Conservation (phyloP, 2,888 invertebrate species). For the Eucriotettix oculatus region DNA sequence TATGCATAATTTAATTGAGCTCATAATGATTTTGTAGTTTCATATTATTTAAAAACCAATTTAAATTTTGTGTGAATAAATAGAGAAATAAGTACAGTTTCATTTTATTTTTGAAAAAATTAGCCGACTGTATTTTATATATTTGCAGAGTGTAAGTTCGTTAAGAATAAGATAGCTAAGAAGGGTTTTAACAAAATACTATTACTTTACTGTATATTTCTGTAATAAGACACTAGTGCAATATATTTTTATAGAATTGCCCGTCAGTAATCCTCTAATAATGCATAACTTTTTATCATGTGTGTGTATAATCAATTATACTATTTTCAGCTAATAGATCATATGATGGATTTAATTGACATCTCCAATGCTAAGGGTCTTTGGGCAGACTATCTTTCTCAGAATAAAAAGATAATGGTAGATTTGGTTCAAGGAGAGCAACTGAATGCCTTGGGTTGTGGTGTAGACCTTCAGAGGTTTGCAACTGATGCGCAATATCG, state of each 20-base stretch:
- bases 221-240: no score
- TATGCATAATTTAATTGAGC: slow-evolving; percentile 2
- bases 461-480: slow-evolving; percentile 30
- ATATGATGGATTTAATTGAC: not conserved
- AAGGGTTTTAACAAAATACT: not conserved
- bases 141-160: not conserved
- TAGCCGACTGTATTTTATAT: no score
- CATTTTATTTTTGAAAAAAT: no score
- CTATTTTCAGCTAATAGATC: slow-evolving; percentile 1
- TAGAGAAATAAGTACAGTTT: no score
- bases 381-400: slow-evolving; percentile 18
- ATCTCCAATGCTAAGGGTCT: not conserved
- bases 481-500: slow-evolving; percentile 28
- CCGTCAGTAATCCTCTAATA: no score
- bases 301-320: not conserved
- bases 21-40: no score
- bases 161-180: not conserved
- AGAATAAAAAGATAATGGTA: slow-evolving; percentile 22
- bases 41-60: no score
- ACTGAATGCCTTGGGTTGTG: slow-evolving; percentile 25
- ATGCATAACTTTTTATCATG: not conserved
- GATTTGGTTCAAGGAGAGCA: slow-evolving; percentile 28
- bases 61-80: no score
- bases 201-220: not conserved
- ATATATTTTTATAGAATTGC: no score